These are phyloP conservation scores for Cavia aperea DNA, from an alignment of 2,113 vertebrate genomes.

Conservation along the genomic window DNA sequence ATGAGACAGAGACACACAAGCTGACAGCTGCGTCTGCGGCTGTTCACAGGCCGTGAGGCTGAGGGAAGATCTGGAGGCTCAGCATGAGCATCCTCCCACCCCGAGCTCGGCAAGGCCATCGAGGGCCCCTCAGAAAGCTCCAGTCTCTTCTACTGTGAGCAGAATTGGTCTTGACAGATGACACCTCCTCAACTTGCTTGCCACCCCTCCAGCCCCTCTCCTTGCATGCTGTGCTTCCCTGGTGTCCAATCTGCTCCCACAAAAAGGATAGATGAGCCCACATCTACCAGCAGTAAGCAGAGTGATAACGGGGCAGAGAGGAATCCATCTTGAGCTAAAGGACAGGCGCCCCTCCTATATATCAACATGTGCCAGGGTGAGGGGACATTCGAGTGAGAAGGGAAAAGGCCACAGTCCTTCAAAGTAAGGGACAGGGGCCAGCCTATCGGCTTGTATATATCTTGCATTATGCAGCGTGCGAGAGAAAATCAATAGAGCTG, in stretches of 20 bases:
- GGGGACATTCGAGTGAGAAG: constrained; percentile 10
- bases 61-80: background rate
- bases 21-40: background rate
- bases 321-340: constrained; percentile 27
- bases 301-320: background rate
- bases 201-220: background rate
- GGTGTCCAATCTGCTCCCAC: background rate
- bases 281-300: background rate
- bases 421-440: constrained; percentile 42
- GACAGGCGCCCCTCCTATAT: constrained; percentile 33
- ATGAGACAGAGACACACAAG: background rate
- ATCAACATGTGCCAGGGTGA: constrained; percentile 44
- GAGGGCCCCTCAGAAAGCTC: background rate
- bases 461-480: constrained; percentile 33
- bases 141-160: rapidly evolving
- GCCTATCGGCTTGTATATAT: constrained; percentile 14
- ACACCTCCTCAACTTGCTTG: background rate
- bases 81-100: rapidly evolving
- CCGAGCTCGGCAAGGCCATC: background rate
- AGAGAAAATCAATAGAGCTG: constrained; percentile 61
- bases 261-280: constrained; percentile 15
- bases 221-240: background rate
- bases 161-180: background rate
- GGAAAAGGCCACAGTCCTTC: constrained; percentile 41
- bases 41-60: background rate